Percentiles rank a stretch among this genome's conserved stretches.
Evolutionary conservation across 2,797 vertebrate genomes (phyloP).

Genomic region (Discoglossus pictus): DNA sequence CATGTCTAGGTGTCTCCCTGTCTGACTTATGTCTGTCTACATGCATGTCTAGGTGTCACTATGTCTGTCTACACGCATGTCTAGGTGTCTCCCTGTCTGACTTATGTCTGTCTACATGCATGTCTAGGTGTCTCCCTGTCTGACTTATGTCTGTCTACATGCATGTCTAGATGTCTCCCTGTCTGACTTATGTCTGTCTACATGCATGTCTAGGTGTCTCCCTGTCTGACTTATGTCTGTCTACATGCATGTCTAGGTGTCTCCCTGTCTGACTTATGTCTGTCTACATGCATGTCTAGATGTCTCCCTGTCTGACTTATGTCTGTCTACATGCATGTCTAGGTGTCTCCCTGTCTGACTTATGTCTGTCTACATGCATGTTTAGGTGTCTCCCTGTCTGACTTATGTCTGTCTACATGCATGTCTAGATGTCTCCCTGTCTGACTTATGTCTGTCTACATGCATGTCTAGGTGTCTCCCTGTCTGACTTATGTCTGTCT

Average conservation of each 20-base stretch:
- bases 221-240: too few relatives aligned
- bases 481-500: slow-evolving; percentile 7
- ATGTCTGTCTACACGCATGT: background rate
- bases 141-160: slow-evolving; percentile 4
- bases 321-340: background rate
- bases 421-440: background rate
- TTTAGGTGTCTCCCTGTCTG: too few relatives aligned
- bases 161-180: background rate
- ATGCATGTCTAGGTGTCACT: too few relatives aligned
- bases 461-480: background rate
- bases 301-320: slow-evolving; percentile 12
- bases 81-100: background rate
- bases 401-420: background rate
- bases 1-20: background rate
- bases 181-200: background rate
- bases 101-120: background rate
- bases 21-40: background rate
- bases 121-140: slow-evolving; percentile 5
- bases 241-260: background rate
- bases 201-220: too few relatives aligned
- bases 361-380: background rate
- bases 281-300: background rate
- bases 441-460: background rate
- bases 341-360: background rate
- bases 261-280: background rate